Base-by-base conservation (phyloP, 2,113 vertebrate species). In the Semicossyphus pulcher region DNA sequence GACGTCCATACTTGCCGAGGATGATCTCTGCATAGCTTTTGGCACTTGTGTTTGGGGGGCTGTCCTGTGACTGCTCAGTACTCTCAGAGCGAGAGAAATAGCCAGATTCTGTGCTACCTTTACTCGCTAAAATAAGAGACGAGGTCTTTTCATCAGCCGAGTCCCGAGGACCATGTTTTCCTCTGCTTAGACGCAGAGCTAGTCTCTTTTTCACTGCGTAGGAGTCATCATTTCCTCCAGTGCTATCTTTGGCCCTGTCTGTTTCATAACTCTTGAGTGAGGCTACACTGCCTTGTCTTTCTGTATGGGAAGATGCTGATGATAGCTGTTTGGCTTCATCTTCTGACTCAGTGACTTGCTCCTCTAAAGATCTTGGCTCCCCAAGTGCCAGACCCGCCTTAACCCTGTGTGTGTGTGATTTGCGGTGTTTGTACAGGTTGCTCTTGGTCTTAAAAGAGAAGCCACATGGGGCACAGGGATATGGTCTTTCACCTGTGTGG, bases 361-460 rank as follows among this genome's bases (percentile, higher is more conserved):
- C 96, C 90, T 77, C 95, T 88, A 93, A 0, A 88, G 93, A 29
- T 91, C 91, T 90, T 75, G 83, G 83, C 92, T 88, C 93, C 91
- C 80, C 95, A 0, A 94, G 93, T 48, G 95, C 93, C 78, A 97
- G 92, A 58, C 96, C 96, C 0, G 97, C 97, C 91, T 98, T 99
- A 70, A 97, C 96, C 64, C 94, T 94, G 87, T 98, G 97, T 78
- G 96, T 97, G 6, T 97, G 97, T 45, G 97, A 98, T 72, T 98
- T 99, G 75, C 96, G 93, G 89, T 98, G 97, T 78, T 99, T 99
- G 87, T 99, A 99, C 69, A 99, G 88, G 90, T 98, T 99, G 87
- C 97, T 99, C 93, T 99, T 99, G 18, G 97, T 99, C 89, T 98
- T 99, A 88, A 99, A 99, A 70, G 97, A 98, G 91, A 98, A 99